Conservation (phyloP, 2,888 invertebrate species). For the Coleophora deauratella region DNA sequence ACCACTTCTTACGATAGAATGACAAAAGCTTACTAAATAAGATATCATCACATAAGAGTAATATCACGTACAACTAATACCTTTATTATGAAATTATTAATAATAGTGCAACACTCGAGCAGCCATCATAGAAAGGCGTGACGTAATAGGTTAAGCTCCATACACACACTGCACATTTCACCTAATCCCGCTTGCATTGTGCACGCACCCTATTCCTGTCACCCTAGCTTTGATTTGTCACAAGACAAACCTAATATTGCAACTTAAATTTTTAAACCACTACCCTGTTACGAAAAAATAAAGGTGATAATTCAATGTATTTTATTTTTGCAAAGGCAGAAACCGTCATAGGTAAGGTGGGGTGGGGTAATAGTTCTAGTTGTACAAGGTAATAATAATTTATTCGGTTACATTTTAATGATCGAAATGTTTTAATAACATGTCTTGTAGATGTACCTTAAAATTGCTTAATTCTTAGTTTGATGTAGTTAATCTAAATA, state of each 20-base stretch:
- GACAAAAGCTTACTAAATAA: no score
- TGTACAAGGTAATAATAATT: conserved; percentile 15
- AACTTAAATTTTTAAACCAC: conserved; percentile 12
- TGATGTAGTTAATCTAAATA: no score
- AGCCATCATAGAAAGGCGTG: conserved; percentile 41
- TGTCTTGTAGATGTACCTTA: no score
- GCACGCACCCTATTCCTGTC: conserved; percentile 39
- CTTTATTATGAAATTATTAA: conserved; percentile 23
- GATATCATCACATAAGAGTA: neutral
- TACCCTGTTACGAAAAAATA: conserved; percentile 16
- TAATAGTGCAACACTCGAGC: conserved; percentile 17
- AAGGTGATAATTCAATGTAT: conserved; percentile 13
- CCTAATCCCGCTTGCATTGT: conserved; percentile 57
- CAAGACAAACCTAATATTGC: conserved; percentile 11
- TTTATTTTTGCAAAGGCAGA: conserved; percentile 18
- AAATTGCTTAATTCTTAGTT: no score
- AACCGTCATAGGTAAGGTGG: conserved; percentile 25
- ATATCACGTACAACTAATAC: conserved; percentile 7
- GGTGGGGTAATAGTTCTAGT: conserved; percentile 30
- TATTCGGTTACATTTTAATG: neutral
- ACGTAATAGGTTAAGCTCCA: conserved; percentile 63
- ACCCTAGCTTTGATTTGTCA: conserved; percentile 32
- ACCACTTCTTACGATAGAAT: no score
- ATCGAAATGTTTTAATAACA: no score
- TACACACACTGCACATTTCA: conserved; percentile 36